These are phyloP conservation scores for Diadumene lineata DNA, from an alignment of 92 coral and sea anemone species.

Conservation along the genomic window DNA sequence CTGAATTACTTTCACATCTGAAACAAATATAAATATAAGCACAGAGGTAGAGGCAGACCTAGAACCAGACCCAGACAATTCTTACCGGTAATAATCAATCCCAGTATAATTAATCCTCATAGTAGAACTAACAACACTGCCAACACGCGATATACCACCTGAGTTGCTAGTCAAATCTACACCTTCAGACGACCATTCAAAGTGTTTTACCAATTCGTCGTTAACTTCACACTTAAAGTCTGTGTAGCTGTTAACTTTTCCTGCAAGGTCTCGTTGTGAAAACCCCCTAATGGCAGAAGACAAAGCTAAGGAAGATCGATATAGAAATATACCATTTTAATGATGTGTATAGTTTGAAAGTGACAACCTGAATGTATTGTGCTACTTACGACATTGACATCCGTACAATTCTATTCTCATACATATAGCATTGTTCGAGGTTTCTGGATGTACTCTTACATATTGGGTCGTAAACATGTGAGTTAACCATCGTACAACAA, in stretches of 20 bases:
- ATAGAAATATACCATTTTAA: background rate
- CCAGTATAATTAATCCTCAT: slow-evolving; percentile 29
- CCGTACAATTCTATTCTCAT: slow-evolving; percentile 53
- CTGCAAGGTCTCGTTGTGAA: slow-evolving; percentile 1
- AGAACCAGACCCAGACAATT: too few relatives aligned
- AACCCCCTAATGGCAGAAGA: slow-evolving; percentile 1
- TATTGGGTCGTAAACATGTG: slow-evolving; percentile 28
- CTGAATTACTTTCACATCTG: background rate
- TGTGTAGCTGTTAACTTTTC: background rate
- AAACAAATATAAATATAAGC: too few relatives aligned
- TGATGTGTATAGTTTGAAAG: too few relatives aligned
- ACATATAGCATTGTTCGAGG: slow-evolving; percentile 38
- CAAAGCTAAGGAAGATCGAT: background rate
- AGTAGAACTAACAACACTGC: slow-evolving; percentile 17
- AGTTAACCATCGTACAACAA: slow-evolving; percentile 35
- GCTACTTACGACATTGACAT: slow-evolving; percentile 37
- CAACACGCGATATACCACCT: slow-evolving; percentile 5
- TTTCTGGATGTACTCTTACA: slow-evolving; percentile 32
- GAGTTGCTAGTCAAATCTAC: slow-evolving; percentile 18
- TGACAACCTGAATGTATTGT: background rate
- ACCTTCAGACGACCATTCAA: slow-evolving; percentile 14
- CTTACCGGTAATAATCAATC: too few relatives aligned
- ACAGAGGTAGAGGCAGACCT: too few relatives aligned
- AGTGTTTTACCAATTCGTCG: background rate
- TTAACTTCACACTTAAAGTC: slow-evolving; percentile 16